Percentiles rank a stretch among this genome's conserved stretches.
These are phyloP conservation scores for Proales similis DNA, from an alignment of 1,140 invertebrate species.

Conservation along the genomic window DNA sequence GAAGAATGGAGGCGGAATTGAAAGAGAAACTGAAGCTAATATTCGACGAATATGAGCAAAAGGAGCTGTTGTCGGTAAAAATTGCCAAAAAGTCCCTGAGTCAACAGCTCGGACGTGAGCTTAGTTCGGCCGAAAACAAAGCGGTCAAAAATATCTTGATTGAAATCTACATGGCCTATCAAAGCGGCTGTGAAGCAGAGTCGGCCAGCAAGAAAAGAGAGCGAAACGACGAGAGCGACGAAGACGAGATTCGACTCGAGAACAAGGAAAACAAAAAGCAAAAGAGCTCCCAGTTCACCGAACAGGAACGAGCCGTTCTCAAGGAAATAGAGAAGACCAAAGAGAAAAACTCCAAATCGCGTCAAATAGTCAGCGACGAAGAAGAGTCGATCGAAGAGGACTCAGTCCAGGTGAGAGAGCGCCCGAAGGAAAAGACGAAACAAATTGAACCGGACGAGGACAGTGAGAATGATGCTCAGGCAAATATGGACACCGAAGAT, in stretches of 20 bases:
- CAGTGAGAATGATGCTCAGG: not conserved
- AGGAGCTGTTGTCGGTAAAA: slow-evolving; percentile 27
- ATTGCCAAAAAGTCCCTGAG: slow-evolving; percentile 4
- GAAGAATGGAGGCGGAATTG: too few relatives aligned
- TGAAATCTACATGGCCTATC: slow-evolving; percentile 12
- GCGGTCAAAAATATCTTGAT: slow-evolving; percentile 9
- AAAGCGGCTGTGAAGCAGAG: slow-evolving; percentile 8
- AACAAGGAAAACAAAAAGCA: not conserved
- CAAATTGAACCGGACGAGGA: not conserved
- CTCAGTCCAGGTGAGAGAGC: too few relatives aligned
- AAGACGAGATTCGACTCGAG: slow-evolving; percentile 9
- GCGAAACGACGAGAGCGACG: not conserved
- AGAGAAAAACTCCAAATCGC: not conserved
- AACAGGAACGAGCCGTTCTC: not conserved
- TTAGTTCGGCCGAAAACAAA: slow-evolving; percentile 2
- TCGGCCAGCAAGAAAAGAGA: not conserved
- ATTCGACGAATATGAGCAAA: slow-evolving; percentile 6
- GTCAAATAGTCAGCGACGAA: not conserved
- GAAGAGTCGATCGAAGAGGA: not conserved
- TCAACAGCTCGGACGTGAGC: not conserved
- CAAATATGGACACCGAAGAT: not conserved
- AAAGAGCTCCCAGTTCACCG: not conserved
- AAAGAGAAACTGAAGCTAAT: slow-evolving; percentile 8
- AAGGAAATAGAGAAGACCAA: not conserved
- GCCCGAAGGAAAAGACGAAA: not conserved